Base-by-base conservation (phyloP, 2,113 vertebrate species). In the Bolborhynchus lineola region DNA sequence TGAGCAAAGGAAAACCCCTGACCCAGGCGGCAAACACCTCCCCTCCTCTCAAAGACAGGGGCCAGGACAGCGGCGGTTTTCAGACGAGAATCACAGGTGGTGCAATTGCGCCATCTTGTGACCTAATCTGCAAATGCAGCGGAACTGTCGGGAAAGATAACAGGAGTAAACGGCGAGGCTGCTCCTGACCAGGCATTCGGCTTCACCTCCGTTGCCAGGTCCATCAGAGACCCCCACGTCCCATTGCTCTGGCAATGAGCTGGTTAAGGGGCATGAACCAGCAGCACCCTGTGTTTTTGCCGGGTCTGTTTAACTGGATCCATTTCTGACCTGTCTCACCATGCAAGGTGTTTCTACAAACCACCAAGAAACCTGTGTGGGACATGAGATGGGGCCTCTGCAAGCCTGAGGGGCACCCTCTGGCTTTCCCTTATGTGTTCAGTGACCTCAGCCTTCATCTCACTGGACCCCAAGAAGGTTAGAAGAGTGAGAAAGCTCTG, bases 91-190 rank as follows among this genome's bases (percentile, higher is more conserved):
- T 0, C 46, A 96, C 82, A 49, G 49, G 49, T 8, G 17, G 86
- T 72, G 10, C 93, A 95, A 87, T 62, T 81, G 90, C 91, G 82
- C 97, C 95, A 94, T 92, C 97, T 96, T 95, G 97, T 93, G 97
- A 57, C 59, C 4, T 8, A n/a, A 6, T 1, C 64, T 12, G 71
- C 50, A 44, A 92, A 5, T 89, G 91, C 95, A 95, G 80, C 35
- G 1, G 1, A 26, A 8, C 23, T 9, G 33, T 3, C 10, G 50
- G 85, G 33, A 63, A 7, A 0, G 50, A 3, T 1, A 13, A 0
- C 0, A 39, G 78, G 39, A 14, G 35, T 17, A 4, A 10, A 5
- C 0, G 3, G 0, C 8, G 5, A 24, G 33, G 52, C 35, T 8
- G 52, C 47, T 68, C 35, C 29, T 1, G 2, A 16, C 12, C 2